phyloP scores from a whole-genome alignment of 2,888 invertebrate genomes.

The Dexiosoma caninum region DNA sequence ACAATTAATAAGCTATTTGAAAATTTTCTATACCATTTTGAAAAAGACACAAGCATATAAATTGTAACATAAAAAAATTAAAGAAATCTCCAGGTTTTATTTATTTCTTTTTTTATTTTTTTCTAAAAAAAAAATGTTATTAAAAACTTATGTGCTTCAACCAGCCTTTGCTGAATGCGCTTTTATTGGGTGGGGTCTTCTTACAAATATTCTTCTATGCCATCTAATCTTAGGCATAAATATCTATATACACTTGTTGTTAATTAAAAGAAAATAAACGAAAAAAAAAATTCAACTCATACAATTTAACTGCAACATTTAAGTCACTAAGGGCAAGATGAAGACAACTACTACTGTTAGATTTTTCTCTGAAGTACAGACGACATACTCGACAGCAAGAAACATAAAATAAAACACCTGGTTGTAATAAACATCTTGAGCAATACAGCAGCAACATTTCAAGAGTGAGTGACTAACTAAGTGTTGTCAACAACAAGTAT shows the following conservation, averaged over 20 bases:
- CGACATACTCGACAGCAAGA: slow-evolving; percentile 4
- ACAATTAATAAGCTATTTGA: neutral
- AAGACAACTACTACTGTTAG: slow-evolving; percentile 34
- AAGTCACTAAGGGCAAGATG: slow-evolving; percentile 23
- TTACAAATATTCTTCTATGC: neutral
- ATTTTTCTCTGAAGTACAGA: slow-evolving; percentile 25
- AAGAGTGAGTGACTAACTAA: slow-evolving; percentile 40
- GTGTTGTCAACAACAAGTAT: slow-evolving; percentile 58
- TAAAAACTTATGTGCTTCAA: neutral
- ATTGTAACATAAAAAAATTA: neutral
- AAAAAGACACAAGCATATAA: neutral
- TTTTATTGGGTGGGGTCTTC: neutral
- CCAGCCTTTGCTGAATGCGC: neutral
- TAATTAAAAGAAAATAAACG: slow-evolving; percentile 26
- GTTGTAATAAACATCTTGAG: slow-evolving; percentile 39
- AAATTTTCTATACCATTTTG: neutral
- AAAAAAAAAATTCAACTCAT: neutral
- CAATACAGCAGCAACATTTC: slow-evolving; percentile 19
- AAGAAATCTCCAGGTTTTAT: too few species aligned
- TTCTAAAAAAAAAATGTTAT: neutral
- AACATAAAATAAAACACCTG: slow-evolving; percentile 51
- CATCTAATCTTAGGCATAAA: neutral
- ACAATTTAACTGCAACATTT: slow-evolving; percentile 20
- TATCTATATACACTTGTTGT: slow-evolving; percentile 6
- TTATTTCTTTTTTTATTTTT: neutral